Conservation (phyloP, 2,797 vertebrate genomes). For the Gymnothorax reevesii region DNA sequence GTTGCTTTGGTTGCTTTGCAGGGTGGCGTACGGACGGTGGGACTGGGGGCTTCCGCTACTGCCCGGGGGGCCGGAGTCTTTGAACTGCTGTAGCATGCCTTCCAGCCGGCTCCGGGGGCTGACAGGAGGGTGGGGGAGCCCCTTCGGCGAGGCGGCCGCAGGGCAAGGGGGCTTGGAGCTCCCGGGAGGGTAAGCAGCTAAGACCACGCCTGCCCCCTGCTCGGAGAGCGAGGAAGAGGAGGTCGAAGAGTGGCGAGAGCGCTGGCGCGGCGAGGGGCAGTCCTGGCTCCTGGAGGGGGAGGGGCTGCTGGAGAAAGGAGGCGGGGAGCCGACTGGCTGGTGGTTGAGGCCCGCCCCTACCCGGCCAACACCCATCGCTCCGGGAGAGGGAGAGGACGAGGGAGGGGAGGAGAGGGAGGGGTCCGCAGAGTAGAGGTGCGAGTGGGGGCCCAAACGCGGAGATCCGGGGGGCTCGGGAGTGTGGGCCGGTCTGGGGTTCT, state of each 20-base stretch:
- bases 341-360: slow-evolving; percentile 57
- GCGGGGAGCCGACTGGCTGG: slow-evolving; percentile 71
- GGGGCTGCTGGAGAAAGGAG: slow-evolving; percentile 65
- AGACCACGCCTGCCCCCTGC: slow-evolving; percentile 56
- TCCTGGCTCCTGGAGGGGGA: slow-evolving; percentile 58
- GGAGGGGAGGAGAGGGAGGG: slow-evolving; percentile 58
- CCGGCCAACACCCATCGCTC: slow-evolving; percentile 55
- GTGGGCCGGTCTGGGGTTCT: slow-evolving; percentile 69
- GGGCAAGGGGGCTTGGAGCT: slow-evolving; percentile 68
- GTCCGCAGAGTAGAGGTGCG: slow-evolving; percentile 32
- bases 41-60: slow-evolving; percentile 58
- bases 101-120: slow-evolving; percentile 76
- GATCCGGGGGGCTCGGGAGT: slow-evolving; percentile 63
- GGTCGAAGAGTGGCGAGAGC: slow-evolving; percentile 75
- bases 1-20: slow-evolving; percentile 74
- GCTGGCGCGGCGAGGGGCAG: slow-evolving; percentile 69
- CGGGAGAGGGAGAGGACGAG: slow-evolving; percentile 65
- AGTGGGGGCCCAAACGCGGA: slow-evolving; percentile 57
- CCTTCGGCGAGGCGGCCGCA: slow-evolving; percentile 60
- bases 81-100: slow-evolving; percentile 76
- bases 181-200: slow-evolving; percentile 61
- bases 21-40: slow-evolving; percentile 52
- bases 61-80: slow-evolving; percentile 73
- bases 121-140: slow-evolving; percentile 62
- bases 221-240: slow-evolving; percentile 71